A percentile compares a stretch with the other conserved stretches of the same genome.
Evolutionary conservation across 2,797 vertebrate species (phyloP).

Genomic region (Sparus aurata): DNA sequence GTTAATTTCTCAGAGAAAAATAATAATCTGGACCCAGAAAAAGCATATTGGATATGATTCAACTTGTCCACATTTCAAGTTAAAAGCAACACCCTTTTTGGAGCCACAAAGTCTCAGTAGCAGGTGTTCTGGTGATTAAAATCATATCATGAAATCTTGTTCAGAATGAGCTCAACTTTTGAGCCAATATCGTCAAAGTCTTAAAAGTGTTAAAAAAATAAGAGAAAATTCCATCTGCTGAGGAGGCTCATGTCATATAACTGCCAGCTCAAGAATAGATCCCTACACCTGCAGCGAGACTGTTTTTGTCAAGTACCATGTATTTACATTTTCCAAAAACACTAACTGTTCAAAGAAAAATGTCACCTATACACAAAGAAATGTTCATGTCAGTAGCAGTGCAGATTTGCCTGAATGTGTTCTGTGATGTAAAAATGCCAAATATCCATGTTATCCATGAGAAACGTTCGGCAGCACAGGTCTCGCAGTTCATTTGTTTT

Average conservation of each 20-base stretch:
- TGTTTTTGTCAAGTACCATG: background rate
- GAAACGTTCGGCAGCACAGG: background rate
- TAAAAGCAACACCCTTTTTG: too few species aligned
- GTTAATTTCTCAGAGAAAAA: too few species aligned
- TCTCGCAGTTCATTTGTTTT: background rate
- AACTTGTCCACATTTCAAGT: background rate
- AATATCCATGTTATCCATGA: too few species aligned
- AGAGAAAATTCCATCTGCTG: background rate
- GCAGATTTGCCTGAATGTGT: background rate
- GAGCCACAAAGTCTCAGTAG: too few species aligned
- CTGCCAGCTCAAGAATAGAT: background rate
- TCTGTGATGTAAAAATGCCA: background rate
- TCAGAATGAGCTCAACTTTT: background rate
- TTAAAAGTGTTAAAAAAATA: background rate
- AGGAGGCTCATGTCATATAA: background rate
- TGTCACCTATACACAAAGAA: background rate
- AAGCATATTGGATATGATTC: background rate
- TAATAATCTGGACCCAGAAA: background rate
- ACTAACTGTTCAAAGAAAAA: background rate
- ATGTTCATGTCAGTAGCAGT: background rate
- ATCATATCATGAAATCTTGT: background rate
- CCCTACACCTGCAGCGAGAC: background rate
- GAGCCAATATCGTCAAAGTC: background rate
- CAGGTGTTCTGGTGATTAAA: background rate
- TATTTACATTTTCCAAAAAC: background rate